Evolutionary conservation across 2,113 vertebrate species (phyloP).

Genomic region (Chaetodon auriga): DNA sequence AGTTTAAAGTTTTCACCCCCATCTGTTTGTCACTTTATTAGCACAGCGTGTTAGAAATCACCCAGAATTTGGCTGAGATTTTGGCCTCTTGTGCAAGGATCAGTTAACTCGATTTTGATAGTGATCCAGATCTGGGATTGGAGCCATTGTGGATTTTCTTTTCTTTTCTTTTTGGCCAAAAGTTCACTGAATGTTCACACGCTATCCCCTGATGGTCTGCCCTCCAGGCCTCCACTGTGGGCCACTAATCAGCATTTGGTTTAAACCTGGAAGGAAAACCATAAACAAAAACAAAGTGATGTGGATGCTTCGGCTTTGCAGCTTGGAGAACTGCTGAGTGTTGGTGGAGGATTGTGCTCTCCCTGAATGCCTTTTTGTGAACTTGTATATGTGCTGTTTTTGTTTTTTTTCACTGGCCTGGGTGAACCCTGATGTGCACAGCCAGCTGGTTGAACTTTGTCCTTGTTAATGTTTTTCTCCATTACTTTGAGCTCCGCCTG

Average conservation of each 20-base stretch:
- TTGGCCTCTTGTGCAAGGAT: constrained; percentile 28
- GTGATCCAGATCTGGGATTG: constrained; percentile 52
- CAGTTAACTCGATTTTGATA: constrained; percentile 19
- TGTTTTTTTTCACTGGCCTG: constrained; percentile 2
- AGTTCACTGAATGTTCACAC: neutral
- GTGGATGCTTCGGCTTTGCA: neutral
- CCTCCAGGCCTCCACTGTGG: constrained; percentile 1
- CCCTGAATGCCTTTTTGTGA: neutral
- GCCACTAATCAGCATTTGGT: constrained; percentile 1
- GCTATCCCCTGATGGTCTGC: constrained; percentile 21
- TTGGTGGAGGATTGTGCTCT: constrained; percentile 1
- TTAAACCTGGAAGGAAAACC: constrained; percentile 33
- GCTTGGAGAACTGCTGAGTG: neutral
- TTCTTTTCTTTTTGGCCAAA: constrained; percentile 34
- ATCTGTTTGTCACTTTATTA: constrained; percentile 11
- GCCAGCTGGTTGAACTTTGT: constrained; percentile 45
- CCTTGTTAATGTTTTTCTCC: constrained; percentile 43
- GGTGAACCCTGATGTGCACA: constrained; percentile 25
- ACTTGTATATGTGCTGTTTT: neutral
- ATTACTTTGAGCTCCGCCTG: neutral
- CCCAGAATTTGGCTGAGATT: constrained; percentile 10
- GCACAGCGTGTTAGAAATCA: neutral
- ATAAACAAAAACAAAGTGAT: constrained; percentile 43
- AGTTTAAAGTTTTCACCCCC: neutral
- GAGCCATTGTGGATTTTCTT: constrained; percentile 42